A percentile compares a stretch with the other conserved stretches of the same genome.
Conservation (phyloP, 1,140 invertebrate species). For the Campoletis sonorensis region DNA sequence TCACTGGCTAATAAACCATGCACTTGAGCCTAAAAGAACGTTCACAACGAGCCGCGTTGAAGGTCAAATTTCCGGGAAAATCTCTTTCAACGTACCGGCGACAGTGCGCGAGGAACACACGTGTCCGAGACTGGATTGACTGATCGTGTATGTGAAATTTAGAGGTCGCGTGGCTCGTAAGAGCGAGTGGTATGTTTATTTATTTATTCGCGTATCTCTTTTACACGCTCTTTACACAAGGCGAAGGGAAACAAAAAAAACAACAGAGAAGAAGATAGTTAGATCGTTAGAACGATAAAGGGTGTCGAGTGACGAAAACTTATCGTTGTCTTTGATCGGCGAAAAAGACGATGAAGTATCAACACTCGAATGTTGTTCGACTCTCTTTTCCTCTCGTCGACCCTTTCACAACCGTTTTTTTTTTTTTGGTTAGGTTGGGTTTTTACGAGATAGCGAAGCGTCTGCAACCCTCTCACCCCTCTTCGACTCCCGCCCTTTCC, state of each 20-base stretch:
- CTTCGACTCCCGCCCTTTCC: neutral
- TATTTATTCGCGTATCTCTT: neutral
- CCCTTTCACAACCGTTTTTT: neutral
- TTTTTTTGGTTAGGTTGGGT: neutral
- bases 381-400: neutral
- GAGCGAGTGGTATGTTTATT: neutral
- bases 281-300: neutral
- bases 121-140: neutral
- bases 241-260: neutral
- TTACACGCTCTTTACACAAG: neutral
- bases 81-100: too few species aligned
- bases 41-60: too few species aligned
- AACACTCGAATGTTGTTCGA: constrained; percentile 4
- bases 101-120: neutral
- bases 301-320: neutral
- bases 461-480: neutral
- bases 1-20: too few species aligned
- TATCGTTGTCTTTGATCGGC: neutral
- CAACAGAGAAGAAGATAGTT: neutral
- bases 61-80: too few species aligned
- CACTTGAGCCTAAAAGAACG: too few species aligned
- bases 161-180: neutral
- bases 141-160: neutral
- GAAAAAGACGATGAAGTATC: neutral
- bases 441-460: neutral